A percentile compares a stretch with the other conserved stretches of the same genome.
phyloP scores from a whole-genome alignment of 2,797 vertebrate species.

The Poecilia wingei region DNA sequence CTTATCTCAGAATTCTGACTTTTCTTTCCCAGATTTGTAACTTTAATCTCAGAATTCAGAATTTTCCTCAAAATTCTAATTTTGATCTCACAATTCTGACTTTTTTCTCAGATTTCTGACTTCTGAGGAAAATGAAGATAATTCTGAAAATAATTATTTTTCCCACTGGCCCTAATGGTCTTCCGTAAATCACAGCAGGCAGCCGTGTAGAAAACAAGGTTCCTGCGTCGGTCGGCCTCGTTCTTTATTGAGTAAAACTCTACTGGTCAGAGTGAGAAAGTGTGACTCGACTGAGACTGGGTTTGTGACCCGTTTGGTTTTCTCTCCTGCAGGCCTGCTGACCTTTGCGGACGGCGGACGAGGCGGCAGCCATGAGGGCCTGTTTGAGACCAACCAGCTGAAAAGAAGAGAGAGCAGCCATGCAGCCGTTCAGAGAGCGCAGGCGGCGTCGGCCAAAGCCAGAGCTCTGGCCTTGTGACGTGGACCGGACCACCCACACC shows the following conservation, averaged over 20 bases:
- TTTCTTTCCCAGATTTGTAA: no score
- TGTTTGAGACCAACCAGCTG: constrained; percentile 91
- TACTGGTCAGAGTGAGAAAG: background rate
- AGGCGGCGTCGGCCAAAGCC: constrained; percentile 86
- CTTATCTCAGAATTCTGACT: no score
- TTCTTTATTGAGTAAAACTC: background rate
- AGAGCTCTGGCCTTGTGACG: constrained; percentile 84
- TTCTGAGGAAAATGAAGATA: no score
- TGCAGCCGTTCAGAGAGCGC: constrained; percentile 83
- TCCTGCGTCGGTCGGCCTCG: background rate
- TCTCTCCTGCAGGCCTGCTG: constrained; percentile 81
- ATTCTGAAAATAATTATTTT: no score
- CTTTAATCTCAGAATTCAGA: no score
- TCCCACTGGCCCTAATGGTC: no score
- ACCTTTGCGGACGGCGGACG: constrained; percentile 84
- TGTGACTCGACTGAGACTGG: background rate
- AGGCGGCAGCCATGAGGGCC: constrained; percentile 81
- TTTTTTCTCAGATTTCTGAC: no score
- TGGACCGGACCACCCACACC: constrained; percentile 34
- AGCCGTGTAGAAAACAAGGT: background rate
- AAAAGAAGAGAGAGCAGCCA: constrained; percentile 84
- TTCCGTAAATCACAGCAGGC: background rate
- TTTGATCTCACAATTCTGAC: no score
- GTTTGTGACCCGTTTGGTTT: constrained; percentile 9
- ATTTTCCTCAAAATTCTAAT: no score